Evolutionary conservation across 2,797 vertebrate genomes (phyloP), one percentile per base, ranked within the genome.

Genomic region (Chloroceryle inda): DNA sequence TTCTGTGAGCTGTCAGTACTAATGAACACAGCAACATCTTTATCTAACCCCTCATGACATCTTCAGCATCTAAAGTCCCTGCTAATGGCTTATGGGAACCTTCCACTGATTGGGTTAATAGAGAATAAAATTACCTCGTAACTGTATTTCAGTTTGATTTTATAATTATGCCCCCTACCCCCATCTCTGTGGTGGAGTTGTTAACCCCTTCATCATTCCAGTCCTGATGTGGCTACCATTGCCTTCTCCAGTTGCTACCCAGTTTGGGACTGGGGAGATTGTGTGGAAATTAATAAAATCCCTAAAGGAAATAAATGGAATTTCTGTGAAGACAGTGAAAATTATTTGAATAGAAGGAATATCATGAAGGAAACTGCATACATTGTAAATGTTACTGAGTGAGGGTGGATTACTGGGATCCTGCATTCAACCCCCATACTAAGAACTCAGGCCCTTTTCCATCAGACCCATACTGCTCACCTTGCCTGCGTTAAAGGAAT

Each of bases 81-180:
- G 98, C 96, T 98, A 98, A 98, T 98, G 98, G 96, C 97, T 98
- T 98, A 97, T 97, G 97, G 97, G 97, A 98, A 96, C 98, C 98
- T 98, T 98, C 97, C 97, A 98, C 98, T 99, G 98, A 99, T 98
- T 98, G 98, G 98, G 98, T 99, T 98, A 98, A 98, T 97, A 98
- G 98, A 98, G 98, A 98, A 98, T 98, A 98, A 99, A 99, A 99
- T 98, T 98, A 98, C 97, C 98, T 98, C 94, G 85, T 98, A 97
- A 98, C 98, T 98, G 97, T 98, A 98, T 98, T 98, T 98, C 94
- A 97, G 76, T 96, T 95, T 98, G 97, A 85, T 95, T 97, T 95
- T 93, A 72, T 82, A 97, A 97, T 91, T 76, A 84, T 67, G 76
- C 40, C 63, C 71, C 85, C 26, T 74, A 52, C 85, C 47, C 47